Evolutionary conservation across 92 coral and sea anemone genomes (phyloP), one percentile per base, ranked within the genome.

Genomic region (Palythoa grandiflora): DNA sequence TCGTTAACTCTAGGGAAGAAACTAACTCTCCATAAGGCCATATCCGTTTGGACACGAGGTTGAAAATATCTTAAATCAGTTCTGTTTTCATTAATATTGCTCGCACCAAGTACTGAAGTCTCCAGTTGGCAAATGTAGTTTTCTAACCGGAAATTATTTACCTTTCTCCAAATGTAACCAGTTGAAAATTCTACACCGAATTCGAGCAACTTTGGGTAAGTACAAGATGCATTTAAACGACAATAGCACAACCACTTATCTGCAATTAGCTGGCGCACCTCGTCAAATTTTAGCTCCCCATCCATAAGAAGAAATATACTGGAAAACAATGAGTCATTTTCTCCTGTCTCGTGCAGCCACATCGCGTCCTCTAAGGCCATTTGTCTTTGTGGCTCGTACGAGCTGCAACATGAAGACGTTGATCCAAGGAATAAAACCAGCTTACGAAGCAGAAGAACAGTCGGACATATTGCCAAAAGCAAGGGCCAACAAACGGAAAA

Each of bases 141-240:
- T 61, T 76, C 89, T 9, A 84, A 60, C 47, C 83, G 91, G 72
- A 93, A 90, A 87, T 88, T 83, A n/a, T 84, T 89, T 9, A 89
- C 48, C 73, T 89, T 88, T 84, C 87, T 91, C 98, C 98, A 95
- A 60, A 94, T 94, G 73, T 83, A 93, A 44, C 98, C 98, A 35
- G 86, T 79, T 72, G 93, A 61, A 36, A 91, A 53, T 36, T 90
- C 70, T 14, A 90, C 91, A 37, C 94, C 87, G 75, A 77, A 85
- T 68, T 85, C 92, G 61, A 84, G 90, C 44, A 95, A 75, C 87
- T 95, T 95, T 35, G 93, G 88, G 60, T 84, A 91, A 40, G 88
- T 87, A 53, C 63, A 72, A 71, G 84, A 53, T 44, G 83, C 90
- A 7, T 59, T 71, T 66, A 66, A 72, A 39, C 85, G 83, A 71